phyloP scores from a whole-genome alignment of 2,113 vertebrate species.

The Vombatus ursinus region DNA sequence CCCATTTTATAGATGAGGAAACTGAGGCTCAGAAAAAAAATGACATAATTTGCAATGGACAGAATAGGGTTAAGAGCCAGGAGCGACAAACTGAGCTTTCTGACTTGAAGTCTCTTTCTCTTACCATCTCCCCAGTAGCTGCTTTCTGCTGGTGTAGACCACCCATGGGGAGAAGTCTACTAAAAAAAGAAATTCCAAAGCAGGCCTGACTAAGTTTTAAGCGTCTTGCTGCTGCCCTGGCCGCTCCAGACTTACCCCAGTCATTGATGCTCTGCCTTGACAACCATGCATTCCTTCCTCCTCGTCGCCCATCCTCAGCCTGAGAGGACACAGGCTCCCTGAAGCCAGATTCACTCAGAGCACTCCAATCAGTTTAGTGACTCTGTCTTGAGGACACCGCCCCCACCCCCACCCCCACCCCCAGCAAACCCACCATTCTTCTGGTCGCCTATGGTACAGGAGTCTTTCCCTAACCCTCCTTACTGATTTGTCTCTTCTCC shows the following conservation, averaged over 20 bases:
- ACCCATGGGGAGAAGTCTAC: background rate
- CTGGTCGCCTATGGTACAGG: background rate
- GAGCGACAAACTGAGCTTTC: background rate
- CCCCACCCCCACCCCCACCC: background rate
- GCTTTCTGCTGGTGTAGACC: background rate
- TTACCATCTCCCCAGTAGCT: background rate
- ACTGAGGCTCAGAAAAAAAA: background rate
- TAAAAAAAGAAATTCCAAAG: background rate
- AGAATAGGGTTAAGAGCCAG: background rate
- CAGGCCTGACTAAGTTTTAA: background rate
- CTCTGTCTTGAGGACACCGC: background rate
- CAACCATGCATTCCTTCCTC: background rate
- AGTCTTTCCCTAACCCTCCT: background rate
- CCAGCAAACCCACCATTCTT: rapidly evolving
- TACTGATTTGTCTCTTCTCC: background rate
- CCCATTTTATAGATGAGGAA: background rate
- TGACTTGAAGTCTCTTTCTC: background rate
- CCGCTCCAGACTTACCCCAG: background rate
- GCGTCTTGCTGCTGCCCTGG: background rate
- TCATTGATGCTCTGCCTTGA: background rate
- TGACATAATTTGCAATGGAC: background rate
- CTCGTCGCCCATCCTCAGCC: background rate
- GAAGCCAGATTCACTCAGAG: background rate
- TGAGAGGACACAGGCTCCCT: background rate
- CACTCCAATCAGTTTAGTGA: background rate